A percentile compares a stretch with the other conserved stretches of the same genome.
phyloP scores from a whole-genome alignment of 2,888 invertebrate species.

The Cantharis rufa region DNA sequence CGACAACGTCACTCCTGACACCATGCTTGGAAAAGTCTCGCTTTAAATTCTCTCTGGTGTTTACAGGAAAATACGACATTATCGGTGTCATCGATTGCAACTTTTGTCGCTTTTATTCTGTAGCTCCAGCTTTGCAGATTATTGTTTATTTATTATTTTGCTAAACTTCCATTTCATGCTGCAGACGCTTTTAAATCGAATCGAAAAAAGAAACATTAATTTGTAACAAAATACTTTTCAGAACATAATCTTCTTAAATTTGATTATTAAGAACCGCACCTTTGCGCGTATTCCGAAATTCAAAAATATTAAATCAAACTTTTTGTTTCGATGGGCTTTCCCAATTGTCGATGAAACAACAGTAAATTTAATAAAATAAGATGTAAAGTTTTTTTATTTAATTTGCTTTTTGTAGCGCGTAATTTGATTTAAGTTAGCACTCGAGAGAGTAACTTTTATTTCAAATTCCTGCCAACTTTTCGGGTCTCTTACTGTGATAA shows the following conservation, averaged over 20 bases:
- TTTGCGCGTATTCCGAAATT: too few relatives aligned
- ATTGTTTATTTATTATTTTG: neutral
- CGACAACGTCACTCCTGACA: neutral
- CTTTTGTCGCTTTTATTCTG: neutral
- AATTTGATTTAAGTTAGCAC: neutral
- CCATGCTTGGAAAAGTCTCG: neutral
- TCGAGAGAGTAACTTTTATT: neutral
- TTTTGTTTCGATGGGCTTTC: neutral
- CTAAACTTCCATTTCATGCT: neutral
- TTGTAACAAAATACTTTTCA: neutral
- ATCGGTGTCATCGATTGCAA: neutral
- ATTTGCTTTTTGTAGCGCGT: neutral
- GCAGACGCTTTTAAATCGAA: neutral
- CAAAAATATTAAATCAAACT: neutral
- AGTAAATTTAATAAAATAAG: neutral
- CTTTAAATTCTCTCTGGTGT: neutral
- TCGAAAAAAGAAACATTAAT: neutral
- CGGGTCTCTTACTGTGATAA: neutral
- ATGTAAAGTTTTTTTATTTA: neutral
- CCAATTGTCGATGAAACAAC: neutral
- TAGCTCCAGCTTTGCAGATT: neutral
- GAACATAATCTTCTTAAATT: too few relatives aligned
- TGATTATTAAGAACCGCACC: too few relatives aligned
- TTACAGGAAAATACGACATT: neutral
- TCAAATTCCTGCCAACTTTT: neutral